Conservation (phyloP, 1,140 invertebrate species). For the Drosophila grimshawi region DNA sequence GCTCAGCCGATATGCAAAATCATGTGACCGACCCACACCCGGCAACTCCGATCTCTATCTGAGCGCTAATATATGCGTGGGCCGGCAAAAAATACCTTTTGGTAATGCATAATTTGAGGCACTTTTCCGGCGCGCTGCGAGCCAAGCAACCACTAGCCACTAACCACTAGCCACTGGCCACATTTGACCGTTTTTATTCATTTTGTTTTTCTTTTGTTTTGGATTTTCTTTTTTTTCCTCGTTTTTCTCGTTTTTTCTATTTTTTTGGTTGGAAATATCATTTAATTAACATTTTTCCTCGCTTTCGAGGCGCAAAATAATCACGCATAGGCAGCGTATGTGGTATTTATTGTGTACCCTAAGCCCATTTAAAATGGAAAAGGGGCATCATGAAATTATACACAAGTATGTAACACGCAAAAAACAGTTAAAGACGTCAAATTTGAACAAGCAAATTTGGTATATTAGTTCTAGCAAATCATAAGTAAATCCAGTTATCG, state of each 20-base stretch:
- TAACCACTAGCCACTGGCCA: constrained; percentile 35
- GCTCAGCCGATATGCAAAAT: constrained; percentile 69
- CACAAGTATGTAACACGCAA: too few species aligned
- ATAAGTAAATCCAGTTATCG: too few species aligned
- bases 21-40: constrained; percentile 49
- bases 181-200: constrained; percentile 53
- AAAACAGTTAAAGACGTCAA: too few species aligned
- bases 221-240: constrained; percentile 14
- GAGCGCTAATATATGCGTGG: constrained; percentile 64
- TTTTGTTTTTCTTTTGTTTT: constrained; percentile 49
- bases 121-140: constrained; percentile 69
- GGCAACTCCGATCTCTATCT: constrained; percentile 64
- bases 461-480: too few species aligned
- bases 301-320: constrained; percentile 78
- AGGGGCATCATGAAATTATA: too few species aligned
- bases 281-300: constrained; percentile 80
- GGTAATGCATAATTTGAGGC: constrained; percentile 76
- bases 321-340: constrained; percentile 72
- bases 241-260: constrained; percentile 25
- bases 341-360: not conserved
- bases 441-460: too few species aligned
- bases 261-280: constrained; percentile 70
- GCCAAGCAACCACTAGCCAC: constrained; percentile 24
- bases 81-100: constrained; percentile 63
- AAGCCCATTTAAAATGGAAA: too few species aligned